A percentile compares a stretch with the other conserved stretches of the same genome.
phyloP scores from a whole-genome alignment of 2,888 invertebrate genomes.

The Spisula subtruncata region DNA sequence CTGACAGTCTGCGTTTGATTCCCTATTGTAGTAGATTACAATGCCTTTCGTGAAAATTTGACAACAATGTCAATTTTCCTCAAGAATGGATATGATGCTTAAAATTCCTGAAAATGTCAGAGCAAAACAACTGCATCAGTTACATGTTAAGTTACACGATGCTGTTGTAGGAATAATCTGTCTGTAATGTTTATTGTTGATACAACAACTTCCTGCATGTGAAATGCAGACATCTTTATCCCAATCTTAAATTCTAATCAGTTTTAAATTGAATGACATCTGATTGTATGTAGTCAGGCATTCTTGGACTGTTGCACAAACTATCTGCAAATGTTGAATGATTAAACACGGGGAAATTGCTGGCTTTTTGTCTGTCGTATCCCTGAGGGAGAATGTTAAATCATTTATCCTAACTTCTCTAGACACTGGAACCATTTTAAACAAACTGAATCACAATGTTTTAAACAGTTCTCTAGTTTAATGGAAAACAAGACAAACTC shows the following conservation, averaged over 20 bases:
- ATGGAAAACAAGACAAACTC: too few species aligned
- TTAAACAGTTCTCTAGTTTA: too few species aligned
- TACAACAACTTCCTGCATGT: neutral
- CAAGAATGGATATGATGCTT: too few species aligned
- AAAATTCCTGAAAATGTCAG: too few species aligned
- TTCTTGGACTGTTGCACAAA: neutral
- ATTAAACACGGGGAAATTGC: neutral
- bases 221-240: neutral
- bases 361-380: neutral
- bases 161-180: too few species aligned
- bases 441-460: too few species aligned
- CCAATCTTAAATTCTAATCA: conserved; percentile 2
- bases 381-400: neutral
- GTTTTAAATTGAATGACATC: neutral
- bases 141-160: conserved; percentile 94
- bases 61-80: too few species aligned
- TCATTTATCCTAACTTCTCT: neutral
- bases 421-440: neutral
- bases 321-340: neutral
- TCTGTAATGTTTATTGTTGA: neutral
- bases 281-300: neutral
- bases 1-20: too few species aligned
- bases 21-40: too few species aligned
- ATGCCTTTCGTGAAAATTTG: too few species aligned
- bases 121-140: too few species aligned